A percentile compares a stretch with the other conserved stretches of the same genome.
phyloP scores from a whole-genome alignment of 2,113 vertebrate genomes.

The Sula dactylatra region DNA sequence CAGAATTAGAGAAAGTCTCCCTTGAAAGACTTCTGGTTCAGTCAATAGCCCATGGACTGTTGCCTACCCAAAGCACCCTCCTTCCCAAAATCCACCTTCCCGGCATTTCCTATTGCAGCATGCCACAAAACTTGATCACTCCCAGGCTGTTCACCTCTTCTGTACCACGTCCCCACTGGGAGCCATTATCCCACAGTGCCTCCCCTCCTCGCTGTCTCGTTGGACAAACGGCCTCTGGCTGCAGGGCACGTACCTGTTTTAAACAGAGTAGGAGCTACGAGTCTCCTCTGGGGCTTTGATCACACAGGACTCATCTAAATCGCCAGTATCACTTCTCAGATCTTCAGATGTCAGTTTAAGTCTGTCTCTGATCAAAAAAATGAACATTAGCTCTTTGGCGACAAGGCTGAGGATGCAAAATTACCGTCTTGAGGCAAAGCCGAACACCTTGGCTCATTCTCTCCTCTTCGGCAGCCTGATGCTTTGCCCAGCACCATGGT shows the following conservation, averaged over 20 bases:
- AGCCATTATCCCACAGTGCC: neutral
- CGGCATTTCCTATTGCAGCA: neutral
- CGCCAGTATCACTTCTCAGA: neutral
- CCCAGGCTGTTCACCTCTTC: neutral
- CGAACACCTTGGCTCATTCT: neutral
- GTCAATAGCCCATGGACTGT: neutral
- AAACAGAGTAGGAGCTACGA: neutral
- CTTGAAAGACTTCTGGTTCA: neutral
- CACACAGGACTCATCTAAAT: neutral
- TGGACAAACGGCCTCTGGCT: neutral
- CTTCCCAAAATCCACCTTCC: neutral
- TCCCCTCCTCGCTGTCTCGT: neutral
- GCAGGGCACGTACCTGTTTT: neutral
- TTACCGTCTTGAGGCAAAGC: neutral
- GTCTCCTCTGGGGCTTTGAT: neutral
- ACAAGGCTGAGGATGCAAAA: neutral
- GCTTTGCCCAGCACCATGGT: accelerated
- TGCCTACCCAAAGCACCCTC: neutral
- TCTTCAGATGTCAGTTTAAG: neutral
- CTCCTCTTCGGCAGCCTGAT: neutral
- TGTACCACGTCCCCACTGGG: neutral
- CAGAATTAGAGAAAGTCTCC: neutral
- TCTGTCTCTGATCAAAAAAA: neutral
- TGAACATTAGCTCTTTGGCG: accelerated
- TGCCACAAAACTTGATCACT: neutral